Conservation (phyloP, 2,113 vertebrate genomes). For the Bufo gargarizans region DNA sequence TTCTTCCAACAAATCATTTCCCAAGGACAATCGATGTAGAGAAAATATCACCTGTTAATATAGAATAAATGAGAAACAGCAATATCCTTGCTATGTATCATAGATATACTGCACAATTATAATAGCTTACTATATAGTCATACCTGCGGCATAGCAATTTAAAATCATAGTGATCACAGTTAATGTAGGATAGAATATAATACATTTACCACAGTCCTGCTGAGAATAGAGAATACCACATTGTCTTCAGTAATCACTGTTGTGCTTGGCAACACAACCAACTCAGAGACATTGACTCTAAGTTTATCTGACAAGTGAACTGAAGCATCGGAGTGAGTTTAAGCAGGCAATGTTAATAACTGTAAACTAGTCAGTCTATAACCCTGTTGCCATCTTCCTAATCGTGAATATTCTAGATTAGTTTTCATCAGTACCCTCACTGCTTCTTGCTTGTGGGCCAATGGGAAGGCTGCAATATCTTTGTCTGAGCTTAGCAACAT, state of each 20-base stretch:
- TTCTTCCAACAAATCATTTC: no score
- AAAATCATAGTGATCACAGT: neutral
- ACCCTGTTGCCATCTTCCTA: neutral
- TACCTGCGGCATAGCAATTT: neutral
- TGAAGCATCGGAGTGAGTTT: neutral
- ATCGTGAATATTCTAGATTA: no score
- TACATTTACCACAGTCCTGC: neutral
- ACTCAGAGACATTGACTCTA: neutral
- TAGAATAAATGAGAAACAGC: no score
- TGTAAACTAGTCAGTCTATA: neutral
- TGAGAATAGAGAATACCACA: conserved; percentile 9
- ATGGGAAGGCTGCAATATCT: no score
- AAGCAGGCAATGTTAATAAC: neutral
- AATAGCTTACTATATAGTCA: neutral
- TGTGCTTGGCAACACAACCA: neutral
- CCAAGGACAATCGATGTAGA: no score
- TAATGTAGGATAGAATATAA: neutral
- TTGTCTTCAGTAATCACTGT: conserved; percentile 21
- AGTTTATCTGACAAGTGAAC: conserved; percentile 8
- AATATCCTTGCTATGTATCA: neutral
- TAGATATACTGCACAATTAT: neutral
- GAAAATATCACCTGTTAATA: no score
- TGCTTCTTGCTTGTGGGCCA: no score
- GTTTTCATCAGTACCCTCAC: no score
- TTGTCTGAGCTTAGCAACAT: no score